phyloP scores from a whole-genome alignment of 2,888 invertebrate species.

The Holacanthella duospinosa region DNA sequence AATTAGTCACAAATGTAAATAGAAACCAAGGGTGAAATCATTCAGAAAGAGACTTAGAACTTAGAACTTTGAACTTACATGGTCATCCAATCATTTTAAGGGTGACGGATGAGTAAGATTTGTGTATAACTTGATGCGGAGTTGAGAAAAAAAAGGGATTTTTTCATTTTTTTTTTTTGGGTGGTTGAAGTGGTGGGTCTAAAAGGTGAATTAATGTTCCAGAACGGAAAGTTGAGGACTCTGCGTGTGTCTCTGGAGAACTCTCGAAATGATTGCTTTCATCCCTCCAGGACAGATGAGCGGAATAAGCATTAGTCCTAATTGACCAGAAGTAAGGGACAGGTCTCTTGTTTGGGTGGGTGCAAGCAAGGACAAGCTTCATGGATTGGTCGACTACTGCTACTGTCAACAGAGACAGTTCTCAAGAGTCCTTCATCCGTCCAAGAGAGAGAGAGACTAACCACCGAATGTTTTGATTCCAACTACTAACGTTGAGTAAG shows the following conservation, averaged over 20 bases:
- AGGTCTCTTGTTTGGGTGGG: too few species aligned
- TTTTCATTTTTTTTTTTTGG: too few species aligned
- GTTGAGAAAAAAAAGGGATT: background rate
- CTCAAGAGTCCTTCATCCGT: background rate
- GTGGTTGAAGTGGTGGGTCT: background rate
- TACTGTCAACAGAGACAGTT: background rate
- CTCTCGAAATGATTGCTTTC: background rate
- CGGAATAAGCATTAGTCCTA: background rate
- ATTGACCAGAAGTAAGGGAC: background rate
- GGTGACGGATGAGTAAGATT: background rate
- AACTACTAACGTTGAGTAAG: too few species aligned
- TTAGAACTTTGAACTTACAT: too few species aligned
- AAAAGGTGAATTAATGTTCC: background rate
- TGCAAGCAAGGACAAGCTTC: too few species aligned
- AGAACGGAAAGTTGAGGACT: background rate
- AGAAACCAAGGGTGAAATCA: too few species aligned
- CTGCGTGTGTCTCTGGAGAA: background rate
- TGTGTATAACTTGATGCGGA: too few species aligned
- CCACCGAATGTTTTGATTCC: background rate
- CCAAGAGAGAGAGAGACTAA: background rate
- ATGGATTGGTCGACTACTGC: too few species aligned
- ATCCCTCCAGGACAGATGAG: background rate
- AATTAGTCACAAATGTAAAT: background rate
- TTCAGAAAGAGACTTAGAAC: too few species aligned
- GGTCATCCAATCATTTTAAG: too few species aligned